Base-by-base conservation (phyloP, 2,888 invertebrate genomes). In the Drosophila colorata region DNA sequence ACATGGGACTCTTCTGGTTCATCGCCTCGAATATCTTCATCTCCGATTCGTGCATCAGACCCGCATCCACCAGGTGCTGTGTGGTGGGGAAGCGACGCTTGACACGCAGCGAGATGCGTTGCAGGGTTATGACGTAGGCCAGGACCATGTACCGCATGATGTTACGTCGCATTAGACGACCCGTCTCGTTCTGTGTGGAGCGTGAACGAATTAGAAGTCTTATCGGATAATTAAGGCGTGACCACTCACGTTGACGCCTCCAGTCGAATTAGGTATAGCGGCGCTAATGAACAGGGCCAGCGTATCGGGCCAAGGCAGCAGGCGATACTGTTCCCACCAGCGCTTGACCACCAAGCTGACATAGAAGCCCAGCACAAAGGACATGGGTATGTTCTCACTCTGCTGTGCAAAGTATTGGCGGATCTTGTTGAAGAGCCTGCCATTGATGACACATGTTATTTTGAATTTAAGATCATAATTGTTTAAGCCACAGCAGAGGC, bases 251-350 rank as follows among this genome's bases (percentile, higher is more conserved):
- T 90, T 92, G 59, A 91, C 88, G 14, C 90, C 91, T 23, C 90
- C 91, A 94, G 95, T 96, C 23, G 91, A 86, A 93, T 97, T 97
- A 87, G 97, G 96, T 91, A 98, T 97, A 75, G 96, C 97, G 7
- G 98, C 97, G 86, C 97, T 97, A 92, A 98, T 96, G 93, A 97
- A 98, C 72, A 98, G 95, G 44, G 97, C 97, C 85, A 97, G 94
- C 70, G 97, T 97, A 93, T 98, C 98, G 0, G 98, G 98, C 97
- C 98, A 98, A 5, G 98, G 98, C 76, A 98, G 93, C 71, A 97
- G 93, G 92, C 96, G 95, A 93, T 98, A 98, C 92, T 98, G 98
- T 91, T 97, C 97, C 98, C 98, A 98, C 98, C 98, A 98, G 87
- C 98, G 94, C 90, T 96, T 96, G 80, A 98, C 97, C 55, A 98